Evolutionary conservation across 2,888 invertebrate species (phyloP).

Genomic region (Dascillus cervinus): DNA sequence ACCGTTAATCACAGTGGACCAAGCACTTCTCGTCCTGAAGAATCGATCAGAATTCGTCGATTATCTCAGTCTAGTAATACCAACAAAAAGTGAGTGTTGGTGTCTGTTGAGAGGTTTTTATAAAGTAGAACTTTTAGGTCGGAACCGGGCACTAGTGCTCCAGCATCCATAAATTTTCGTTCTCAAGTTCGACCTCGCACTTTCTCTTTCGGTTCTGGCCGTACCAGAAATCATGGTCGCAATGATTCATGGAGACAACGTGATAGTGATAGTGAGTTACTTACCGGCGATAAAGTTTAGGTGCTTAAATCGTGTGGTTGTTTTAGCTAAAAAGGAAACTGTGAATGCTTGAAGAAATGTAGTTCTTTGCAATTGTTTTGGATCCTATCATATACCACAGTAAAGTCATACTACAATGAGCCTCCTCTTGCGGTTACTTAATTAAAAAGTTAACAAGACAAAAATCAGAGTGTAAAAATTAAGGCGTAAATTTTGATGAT

Average conservation of each 20-base stretch:
- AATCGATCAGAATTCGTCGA: conserved; percentile 13
- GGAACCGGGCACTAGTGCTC: conserved; percentile 39
- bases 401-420: too few species aligned
- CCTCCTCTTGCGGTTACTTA: too few species aligned
- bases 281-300: too few species aligned
- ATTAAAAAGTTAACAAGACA: too few species aligned
- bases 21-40: conserved; percentile 13
- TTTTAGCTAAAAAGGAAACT: not conserved
- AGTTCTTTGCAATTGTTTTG: not conserved
- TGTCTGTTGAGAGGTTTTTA: not conserved
- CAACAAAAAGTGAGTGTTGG: conserved; percentile 16
- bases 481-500: too few species aligned
- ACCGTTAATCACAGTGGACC: conserved; percentile 8
- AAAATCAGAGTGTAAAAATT: too few species aligned
- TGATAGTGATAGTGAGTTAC: conserved; percentile 24
- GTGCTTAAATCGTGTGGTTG: too few species aligned
- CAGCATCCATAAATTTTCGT: conserved; percentile 31
- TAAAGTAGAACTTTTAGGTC: conserved; percentile 10
- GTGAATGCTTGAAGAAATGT: not conserved
- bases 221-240: conserved; percentile 28
- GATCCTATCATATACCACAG: too few species aligned
- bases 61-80: conserved; percentile 16
- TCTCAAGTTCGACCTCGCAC: conserved; percentile 32
- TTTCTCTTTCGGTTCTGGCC: conserved; percentile 39
- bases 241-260: conserved; percentile 38